These are phyloP conservation scores for Monochamus saltuarius DNA, from an alignment of 1,140 invertebrate genomes.

Conservation along the genomic window DNA sequence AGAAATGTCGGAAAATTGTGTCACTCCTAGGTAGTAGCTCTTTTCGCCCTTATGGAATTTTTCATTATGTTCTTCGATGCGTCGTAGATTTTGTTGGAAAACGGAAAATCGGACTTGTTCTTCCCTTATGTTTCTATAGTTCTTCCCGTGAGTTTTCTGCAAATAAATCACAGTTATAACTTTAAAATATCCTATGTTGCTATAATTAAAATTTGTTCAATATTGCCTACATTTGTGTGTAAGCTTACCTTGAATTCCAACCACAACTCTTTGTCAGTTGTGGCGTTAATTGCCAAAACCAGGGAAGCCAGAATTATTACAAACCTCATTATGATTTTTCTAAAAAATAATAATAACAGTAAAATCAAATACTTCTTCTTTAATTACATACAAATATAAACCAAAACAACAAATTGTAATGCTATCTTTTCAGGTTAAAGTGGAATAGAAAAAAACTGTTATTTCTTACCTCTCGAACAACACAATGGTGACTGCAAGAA, in stretches of 20 bases:
- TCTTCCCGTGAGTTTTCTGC: slow-evolving; percentile 8
- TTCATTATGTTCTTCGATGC: slow-evolving; percentile 6
- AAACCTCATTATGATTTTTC: slow-evolving; percentile 15
- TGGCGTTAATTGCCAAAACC: slow-evolving; percentile 1
- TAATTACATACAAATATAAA: too few species aligned
- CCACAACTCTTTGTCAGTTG: slow-evolving; percentile 6
- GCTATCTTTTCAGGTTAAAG: too few species aligned
- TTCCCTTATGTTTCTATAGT: slow-evolving; percentile 6
- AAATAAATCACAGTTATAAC: too few species aligned
- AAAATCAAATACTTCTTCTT: too few species aligned
- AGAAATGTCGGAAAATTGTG: neutral
- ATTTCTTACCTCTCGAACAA: too few species aligned
- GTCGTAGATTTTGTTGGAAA: slow-evolving; percentile 23
- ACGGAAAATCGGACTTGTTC: slow-evolving; percentile 12
- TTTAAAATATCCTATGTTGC: too few species aligned
- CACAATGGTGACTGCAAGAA: too few species aligned
- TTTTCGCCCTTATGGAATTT: neutral
- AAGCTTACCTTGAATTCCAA: slow-evolving; percentile 11
- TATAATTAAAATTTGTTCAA: too few species aligned
- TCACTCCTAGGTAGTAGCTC: neutral
- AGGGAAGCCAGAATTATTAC: neutral
- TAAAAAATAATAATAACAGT: neutral
- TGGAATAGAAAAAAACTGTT: too few species aligned
- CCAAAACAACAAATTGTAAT: too few species aligned
- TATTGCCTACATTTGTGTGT: too few species aligned